Conservation (phyloP, 2,113 vertebrate genomes). For the Prochilodus magdalenae region DNA sequence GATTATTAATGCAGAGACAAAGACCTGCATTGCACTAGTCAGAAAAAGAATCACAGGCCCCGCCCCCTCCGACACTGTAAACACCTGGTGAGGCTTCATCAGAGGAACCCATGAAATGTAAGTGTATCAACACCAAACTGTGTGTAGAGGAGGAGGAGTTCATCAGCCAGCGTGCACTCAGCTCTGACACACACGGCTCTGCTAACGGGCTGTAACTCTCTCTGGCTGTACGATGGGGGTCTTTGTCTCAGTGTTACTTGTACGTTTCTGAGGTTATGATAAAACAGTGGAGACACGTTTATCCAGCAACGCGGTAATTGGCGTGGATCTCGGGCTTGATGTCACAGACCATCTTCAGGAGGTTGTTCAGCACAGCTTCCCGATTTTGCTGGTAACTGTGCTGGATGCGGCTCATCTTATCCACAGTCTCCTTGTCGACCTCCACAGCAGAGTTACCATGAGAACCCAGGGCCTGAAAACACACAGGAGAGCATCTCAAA, state of each 20-base stretch:
- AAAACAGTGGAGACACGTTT: slow-evolving; percentile 51
- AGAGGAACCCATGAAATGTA: slow-evolving; percentile 1
- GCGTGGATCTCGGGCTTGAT: slow-evolving; percentile 92
- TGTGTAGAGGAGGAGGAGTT: not conserved
- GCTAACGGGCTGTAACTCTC: slow-evolving; percentile 2
- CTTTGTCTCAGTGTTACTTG: slow-evolving; percentile 42
- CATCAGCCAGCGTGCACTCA: not conserved
- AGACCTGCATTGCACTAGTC: slow-evolving; percentile 48
- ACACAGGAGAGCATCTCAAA: no score
- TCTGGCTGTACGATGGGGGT: slow-evolving; percentile 29
- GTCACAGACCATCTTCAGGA: slow-evolving; percentile 88
- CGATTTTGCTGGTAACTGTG: slow-evolving; percentile 86
- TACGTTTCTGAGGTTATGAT: slow-evolving; percentile 5
- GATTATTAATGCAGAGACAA: slow-evolving; percentile 41
- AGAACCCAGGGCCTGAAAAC: slow-evolving; percentile 87
- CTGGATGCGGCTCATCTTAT: slow-evolving; percentile 88
- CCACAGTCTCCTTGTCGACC: slow-evolving; percentile 89
- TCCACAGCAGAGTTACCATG: slow-evolving; percentile 93
- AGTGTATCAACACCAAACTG: not conserved
- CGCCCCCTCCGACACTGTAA: not conserved
- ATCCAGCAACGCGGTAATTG: slow-evolving; percentile 93
- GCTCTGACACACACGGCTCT: not conserved
- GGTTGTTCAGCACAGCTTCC: slow-evolving; percentile 84
- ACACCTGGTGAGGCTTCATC: not conserved
- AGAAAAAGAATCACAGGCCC: slow-evolving; percentile 10